These are phyloP conservation scores for Squalus acanthias DNA, from an alignment of 2,797 vertebrate species.

Conservation along the genomic window DNA sequence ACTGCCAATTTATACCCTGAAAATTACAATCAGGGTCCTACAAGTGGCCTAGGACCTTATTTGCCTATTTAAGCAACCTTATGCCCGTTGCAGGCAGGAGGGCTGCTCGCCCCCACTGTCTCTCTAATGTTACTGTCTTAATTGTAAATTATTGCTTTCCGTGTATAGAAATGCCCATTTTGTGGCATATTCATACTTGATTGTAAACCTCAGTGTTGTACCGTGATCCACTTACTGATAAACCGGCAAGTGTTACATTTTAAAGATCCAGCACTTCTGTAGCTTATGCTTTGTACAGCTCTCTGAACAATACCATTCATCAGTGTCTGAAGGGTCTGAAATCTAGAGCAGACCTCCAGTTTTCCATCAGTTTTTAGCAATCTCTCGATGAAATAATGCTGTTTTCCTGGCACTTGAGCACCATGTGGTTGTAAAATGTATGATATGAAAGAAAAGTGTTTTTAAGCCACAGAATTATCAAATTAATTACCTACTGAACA, in stretches of 20 bases:
- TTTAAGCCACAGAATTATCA: not conserved
- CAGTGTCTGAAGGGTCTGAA: not conserved
- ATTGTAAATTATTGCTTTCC: not conserved
- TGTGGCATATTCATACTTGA: not conserved
- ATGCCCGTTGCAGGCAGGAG: no score
- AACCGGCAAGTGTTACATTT: not conserved
- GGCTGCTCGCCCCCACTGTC: no score
- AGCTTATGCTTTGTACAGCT: not conserved
- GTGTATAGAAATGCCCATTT: not conserved
- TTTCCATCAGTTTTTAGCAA: not conserved
- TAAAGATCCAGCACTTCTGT: not conserved
- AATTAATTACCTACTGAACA: not conserved
- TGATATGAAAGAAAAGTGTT: not conserved
- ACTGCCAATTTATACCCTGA: no score
- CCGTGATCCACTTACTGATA: not conserved
- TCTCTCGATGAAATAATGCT: not conserved
- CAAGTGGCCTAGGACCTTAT: no score
- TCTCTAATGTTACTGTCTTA: not conserved
- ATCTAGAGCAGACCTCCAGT: not conserved
- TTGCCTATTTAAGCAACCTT: no score
- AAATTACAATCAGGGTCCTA: no score
- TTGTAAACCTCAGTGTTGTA: not conserved
- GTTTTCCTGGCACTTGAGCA: not conserved
- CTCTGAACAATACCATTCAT: not conserved
- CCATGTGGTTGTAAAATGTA: not conserved